phyloP scores from a whole-genome alignment of 2,888 invertebrate species.

The Sabatieria punctata region DNA sequence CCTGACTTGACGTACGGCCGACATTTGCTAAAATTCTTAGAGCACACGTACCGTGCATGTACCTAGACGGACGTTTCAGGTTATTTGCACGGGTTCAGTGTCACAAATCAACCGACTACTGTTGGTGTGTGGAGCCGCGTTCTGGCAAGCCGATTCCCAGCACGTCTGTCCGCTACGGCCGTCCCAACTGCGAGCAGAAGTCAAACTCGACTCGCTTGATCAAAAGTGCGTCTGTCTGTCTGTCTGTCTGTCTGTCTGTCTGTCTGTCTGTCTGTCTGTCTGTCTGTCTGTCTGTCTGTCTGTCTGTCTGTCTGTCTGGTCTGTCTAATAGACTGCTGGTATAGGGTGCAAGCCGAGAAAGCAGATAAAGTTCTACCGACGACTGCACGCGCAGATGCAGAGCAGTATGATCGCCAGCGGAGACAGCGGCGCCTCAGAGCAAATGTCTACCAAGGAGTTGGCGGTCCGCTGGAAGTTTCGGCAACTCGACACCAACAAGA shows the following conservation, averaged over 20 bases:
- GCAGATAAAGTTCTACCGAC: constrained; percentile 62
- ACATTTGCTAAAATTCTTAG: too few relatives aligned
- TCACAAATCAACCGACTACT: constrained; percentile 52
- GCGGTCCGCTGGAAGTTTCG: constrained; percentile 68
- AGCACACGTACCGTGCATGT: too few relatives aligned
- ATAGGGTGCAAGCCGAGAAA: constrained; percentile 39
- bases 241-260: too few relatives aligned
- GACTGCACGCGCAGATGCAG: constrained; percentile 44
- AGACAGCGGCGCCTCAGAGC: background rate
- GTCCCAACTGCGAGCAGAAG: constrained; percentile 59
- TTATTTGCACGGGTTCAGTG: too few relatives aligned
- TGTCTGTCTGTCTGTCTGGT: too few relatives aligned
- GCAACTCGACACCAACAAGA: constrained; percentile 58
- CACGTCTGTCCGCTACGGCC: constrained; percentile 57
- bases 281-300: too few relatives aligned
- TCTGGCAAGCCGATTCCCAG: constrained; percentile 70
- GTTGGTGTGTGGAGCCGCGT: constrained; percentile 75
- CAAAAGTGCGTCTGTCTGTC: too few relatives aligned
- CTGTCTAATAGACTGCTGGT: too few relatives aligned
- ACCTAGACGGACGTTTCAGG: too few relatives aligned
- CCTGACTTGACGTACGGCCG: too few relatives aligned
- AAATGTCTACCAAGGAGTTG: constrained; percentile 1
- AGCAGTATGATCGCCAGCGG: constrained; percentile 8
- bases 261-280: too few relatives aligned
- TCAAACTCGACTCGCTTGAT: too few relatives aligned